These are phyloP conservation scores for Poeciliopsis infans DNA, from an alignment of 2,797 vertebrate species.

Conservation along the genomic window DNA sequence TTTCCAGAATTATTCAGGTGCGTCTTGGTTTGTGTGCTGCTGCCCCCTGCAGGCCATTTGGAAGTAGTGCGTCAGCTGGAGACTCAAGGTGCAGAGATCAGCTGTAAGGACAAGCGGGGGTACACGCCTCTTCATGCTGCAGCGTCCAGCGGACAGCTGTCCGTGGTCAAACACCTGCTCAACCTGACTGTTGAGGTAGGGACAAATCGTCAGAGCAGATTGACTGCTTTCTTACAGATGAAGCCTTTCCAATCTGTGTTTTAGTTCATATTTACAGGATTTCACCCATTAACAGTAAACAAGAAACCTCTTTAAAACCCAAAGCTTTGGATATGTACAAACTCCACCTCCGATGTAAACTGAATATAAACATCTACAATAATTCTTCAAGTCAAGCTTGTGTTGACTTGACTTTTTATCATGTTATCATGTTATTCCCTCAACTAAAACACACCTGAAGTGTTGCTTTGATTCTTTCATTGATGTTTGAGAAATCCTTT, in stretches of 20 bases:
- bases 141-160: slow-evolving; percentile 92
- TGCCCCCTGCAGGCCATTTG: slow-evolving; percentile 86
- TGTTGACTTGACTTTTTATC: background rate
- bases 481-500: too few relatives aligned
- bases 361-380: background rate
- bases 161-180: slow-evolving; percentile 93
- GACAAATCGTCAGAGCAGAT: background rate
- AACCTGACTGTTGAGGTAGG: slow-evolving; percentile 91
- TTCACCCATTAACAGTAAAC: background rate
- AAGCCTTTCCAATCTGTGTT: background rate
- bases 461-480: too few relatives aligned
- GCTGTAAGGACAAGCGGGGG: slow-evolving; percentile 97
- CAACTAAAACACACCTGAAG: too few relatives aligned
- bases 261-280: background rate
- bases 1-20: background rate
- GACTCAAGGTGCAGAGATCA: slow-evolving; percentile 93
- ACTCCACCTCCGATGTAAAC: too few relatives aligned
- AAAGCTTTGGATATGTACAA: background rate
- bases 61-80: slow-evolving; percentile 92
- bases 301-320: background rate
- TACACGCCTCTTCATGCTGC: slow-evolving; percentile 95
- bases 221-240: too few relatives aligned
- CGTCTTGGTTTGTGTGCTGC: background rate
- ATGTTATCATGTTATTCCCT: too few relatives aligned
- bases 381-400: background rate